phyloP scores from a whole-genome alignment of 2,113 vertebrate species.

The Dicrurus megarhynchus region DNA sequence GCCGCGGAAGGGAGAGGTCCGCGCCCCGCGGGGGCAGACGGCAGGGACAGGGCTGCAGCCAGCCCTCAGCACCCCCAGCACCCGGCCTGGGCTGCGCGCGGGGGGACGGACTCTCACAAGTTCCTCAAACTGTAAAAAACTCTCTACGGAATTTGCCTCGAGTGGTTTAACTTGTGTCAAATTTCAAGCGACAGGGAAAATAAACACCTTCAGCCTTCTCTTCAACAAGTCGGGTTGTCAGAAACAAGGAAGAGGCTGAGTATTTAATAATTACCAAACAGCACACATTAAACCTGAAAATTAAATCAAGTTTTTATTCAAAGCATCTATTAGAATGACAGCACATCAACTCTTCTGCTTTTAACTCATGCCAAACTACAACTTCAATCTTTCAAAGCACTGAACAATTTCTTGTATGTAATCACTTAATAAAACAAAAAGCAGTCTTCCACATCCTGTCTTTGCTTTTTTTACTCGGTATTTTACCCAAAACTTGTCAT shows the following conservation, averaged over 20 bases:
- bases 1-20: fast-evolving
- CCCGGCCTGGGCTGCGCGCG: fast-evolving
- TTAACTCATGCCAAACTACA: slow-evolving; percentile 67
- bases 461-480: slow-evolving; percentile 7
- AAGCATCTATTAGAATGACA: slow-evolving; percentile 72
- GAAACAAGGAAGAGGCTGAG: neutral
- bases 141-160: neutral
- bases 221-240: neutral
- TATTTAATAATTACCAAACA: neutral
- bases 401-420: slow-evolving; percentile 44
- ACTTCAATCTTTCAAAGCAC: slow-evolving; percentile 53
- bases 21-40: fast-evolving
- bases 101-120: fast-evolving
- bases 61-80: fast-evolving
- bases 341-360: slow-evolving; percentile 66
- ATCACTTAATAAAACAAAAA: slow-evolving; percentile 57
- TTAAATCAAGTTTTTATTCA: slow-evolving; percentile 76
- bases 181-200: neutral
- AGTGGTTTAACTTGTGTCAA: neutral
- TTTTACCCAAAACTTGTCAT: slow-evolving; percentile 37
- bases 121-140: neutral
- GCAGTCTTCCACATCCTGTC: slow-evolving; percentile 17
- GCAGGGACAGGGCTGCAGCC: neutral
- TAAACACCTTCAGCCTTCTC: neutral
- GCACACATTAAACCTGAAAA: neutral